Percentiles rank a stretch among this genome's conserved stretches.
Evolutionary conservation across 1,140 invertebrate species (phyloP).

Genomic region (Limonius californicus): DNA sequence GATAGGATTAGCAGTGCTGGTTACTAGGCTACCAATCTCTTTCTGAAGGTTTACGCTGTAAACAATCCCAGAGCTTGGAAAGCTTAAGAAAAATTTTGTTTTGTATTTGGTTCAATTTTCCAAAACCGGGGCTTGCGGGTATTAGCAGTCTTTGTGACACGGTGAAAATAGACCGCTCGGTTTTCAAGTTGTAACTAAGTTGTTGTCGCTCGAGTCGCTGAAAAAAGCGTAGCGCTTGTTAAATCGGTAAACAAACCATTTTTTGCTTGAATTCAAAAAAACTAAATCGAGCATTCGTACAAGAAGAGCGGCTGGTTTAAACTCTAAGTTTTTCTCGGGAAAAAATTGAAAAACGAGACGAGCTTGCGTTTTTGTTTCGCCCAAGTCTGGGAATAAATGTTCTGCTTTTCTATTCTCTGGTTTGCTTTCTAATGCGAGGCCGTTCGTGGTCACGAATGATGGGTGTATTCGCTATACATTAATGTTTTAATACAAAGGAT

Average conservation of each 20-base stretch:
- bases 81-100: too few species aligned
- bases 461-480: not conserved
- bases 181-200: not conserved
- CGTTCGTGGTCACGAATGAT: not conserved
- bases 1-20: too few species aligned
- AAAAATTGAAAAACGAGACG: not conserved
- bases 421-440: not conserved
- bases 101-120: too few species aligned
- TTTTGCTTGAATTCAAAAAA: not conserved
- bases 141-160: too few species aligned
- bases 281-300: not conserved
- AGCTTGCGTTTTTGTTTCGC: not conserved
- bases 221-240: not conserved
- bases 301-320: not conserved
- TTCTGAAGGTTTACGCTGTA: too few species aligned
- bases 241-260: not conserved
- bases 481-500: not conserved
- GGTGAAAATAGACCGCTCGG: too few species aligned
- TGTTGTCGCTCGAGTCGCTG: not conserved
- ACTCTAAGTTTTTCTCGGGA: not conserved
- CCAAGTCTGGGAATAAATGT: not conserved
- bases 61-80: too few species aligned
- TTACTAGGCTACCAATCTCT: too few species aligned
- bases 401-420: not conserved
- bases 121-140: too few species aligned